A percentile compares a stretch with the other conserved stretches of the same genome.
These are phyloP conservation scores for Linepithema humile DNA, from an alignment of 1,140 invertebrate species.

Conservation along the genomic window DNA sequence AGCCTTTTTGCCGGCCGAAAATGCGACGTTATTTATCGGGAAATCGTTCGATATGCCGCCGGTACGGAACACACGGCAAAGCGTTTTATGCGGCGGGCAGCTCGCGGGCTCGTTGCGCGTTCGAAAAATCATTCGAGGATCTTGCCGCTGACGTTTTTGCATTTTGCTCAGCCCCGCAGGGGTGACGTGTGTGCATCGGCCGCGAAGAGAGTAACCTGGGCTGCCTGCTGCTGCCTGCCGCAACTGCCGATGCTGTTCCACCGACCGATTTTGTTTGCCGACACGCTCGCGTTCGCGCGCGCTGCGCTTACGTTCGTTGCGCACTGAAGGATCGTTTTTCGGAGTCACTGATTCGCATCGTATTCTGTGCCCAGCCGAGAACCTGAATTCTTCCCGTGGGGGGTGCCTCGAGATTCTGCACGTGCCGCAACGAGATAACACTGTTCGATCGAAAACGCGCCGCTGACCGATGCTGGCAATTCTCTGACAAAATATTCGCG, in stretches of 20 bases:
- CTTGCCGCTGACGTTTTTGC: slow-evolving; percentile 69
- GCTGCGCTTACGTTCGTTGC: slow-evolving; percentile 74
- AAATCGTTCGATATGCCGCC: slow-evolving; percentile 52
- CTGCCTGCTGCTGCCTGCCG: too few species aligned
- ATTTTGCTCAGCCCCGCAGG: slow-evolving; percentile 21
- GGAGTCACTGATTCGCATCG: slow-evolving; percentile 79
- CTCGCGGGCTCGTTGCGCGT: slow-evolving; percentile 33
- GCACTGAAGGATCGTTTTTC: slow-evolving; percentile 81
- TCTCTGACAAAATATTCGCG: not conserved
- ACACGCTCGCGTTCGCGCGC: slow-evolving; percentile 79
- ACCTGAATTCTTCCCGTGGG: slow-evolving; percentile 39
- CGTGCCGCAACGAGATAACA: slow-evolving; percentile 60
- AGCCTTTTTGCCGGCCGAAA: slow-evolving; percentile 50
- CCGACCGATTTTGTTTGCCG: slow-evolving; percentile 82
- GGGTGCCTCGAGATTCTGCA: slow-evolving; percentile 65
- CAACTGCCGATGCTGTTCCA: slow-evolving; percentile 73
- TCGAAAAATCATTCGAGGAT: slow-evolving; percentile 65
- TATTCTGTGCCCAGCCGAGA: slow-evolving; percentile 34
- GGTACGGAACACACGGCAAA: slow-evolving; percentile 54
- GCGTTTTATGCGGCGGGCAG: slow-evolving; percentile 4
- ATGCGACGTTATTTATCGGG: slow-evolving; percentile 61
- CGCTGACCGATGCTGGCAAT: not conserved
- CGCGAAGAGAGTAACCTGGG: too few species aligned
- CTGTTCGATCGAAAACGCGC: not conserved
- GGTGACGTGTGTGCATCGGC: not conserved